Percentiles rank a stretch among this genome's conserved stretches.
Evolutionary conservation across 2,113 vertebrate genomes (phyloP).

Genomic region (Chionomys nivalis): DNA sequence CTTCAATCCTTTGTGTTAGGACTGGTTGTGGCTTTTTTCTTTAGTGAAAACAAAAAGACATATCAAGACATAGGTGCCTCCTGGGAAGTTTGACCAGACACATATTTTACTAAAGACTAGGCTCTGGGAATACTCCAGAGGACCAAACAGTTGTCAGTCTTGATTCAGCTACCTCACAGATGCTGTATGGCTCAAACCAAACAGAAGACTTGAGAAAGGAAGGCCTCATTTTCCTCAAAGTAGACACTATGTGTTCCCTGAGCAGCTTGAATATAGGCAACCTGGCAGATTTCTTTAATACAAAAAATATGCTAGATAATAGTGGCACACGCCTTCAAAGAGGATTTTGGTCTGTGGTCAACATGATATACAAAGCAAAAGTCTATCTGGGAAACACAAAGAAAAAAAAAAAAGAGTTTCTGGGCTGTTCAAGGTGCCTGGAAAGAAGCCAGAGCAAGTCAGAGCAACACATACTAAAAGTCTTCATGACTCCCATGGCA

Average conservation of each 20-base stretch:
- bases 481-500: not conserved
- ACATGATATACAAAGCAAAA: not conserved
- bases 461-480: not conserved
- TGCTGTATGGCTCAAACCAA: not conserved
- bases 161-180: not conserved
- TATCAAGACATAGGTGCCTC: not conserved
- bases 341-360: not conserved
- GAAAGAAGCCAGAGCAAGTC: not conserved
- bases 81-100: not conserved
- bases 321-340: not conserved
- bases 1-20: not conserved
- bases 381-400: not conserved
- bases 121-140: not conserved
- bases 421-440: not conserved
- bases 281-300: not conserved
- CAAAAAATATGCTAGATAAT: not conserved
- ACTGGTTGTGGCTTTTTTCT: not conserved
- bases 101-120: not conserved
- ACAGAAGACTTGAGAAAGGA: not conserved
- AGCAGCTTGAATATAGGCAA: not conserved
- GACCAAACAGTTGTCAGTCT: not conserved
- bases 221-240: not conserved
- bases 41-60: not conserved
- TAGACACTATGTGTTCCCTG: not conserved
- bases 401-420: not conserved